A percentile compares a stretch with the other conserved stretches of the same genome.
phyloP scores from a whole-genome alignment of 1,140 invertebrate species.

The Drosophila nasuta region DNA sequence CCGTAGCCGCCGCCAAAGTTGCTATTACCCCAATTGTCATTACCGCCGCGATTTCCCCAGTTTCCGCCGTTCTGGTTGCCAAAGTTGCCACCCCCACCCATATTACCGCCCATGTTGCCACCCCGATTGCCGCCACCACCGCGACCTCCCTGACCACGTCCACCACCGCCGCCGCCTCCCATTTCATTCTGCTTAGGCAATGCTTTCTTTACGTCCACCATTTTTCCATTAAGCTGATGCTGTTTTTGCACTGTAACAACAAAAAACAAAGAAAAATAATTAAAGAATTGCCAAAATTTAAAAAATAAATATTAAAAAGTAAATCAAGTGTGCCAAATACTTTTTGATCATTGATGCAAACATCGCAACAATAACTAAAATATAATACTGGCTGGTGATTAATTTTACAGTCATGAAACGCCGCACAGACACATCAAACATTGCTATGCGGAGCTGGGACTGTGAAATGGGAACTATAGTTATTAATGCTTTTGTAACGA shows the following conservation, averaged over 20 bases:
- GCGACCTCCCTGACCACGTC: constrained; percentile 64
- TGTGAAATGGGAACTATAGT: constrained; percentile 15
- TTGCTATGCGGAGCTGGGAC: constrained; percentile 77
- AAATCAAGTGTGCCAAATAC: constrained; percentile 59
- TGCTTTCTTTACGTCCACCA: constrained; percentile 93
- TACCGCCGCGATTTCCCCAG: constrained; percentile 89
- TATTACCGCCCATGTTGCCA: constrained; percentile 60
- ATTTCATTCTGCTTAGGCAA: constrained; percentile 89
- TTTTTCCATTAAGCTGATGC: constrained; percentile 91
- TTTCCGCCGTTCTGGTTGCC: constrained; percentile 86
- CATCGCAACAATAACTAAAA: constrained; percentile 52
- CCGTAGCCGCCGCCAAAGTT: constrained; percentile 85
- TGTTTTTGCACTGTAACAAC: constrained; percentile 88
- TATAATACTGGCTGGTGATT: constrained; percentile 74
- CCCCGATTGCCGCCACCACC: constrained; percentile 62
- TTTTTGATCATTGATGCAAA: constrained; percentile 76
- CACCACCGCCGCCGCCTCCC: constrained; percentile 82
- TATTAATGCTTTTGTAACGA: constrained; percentile 60
- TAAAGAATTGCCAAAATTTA: neutral
- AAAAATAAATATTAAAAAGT: neutral
- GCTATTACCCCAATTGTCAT: constrained; percentile 87
- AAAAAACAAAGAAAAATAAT: constrained; percentile 15
- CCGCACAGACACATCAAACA: constrained; percentile 72
- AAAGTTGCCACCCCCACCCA: constrained; percentile 78
- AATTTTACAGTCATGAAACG: constrained; percentile 79